Conservation (phyloP, 1,140 invertebrate species). For the Pseudomyrmex sp. region DNA sequence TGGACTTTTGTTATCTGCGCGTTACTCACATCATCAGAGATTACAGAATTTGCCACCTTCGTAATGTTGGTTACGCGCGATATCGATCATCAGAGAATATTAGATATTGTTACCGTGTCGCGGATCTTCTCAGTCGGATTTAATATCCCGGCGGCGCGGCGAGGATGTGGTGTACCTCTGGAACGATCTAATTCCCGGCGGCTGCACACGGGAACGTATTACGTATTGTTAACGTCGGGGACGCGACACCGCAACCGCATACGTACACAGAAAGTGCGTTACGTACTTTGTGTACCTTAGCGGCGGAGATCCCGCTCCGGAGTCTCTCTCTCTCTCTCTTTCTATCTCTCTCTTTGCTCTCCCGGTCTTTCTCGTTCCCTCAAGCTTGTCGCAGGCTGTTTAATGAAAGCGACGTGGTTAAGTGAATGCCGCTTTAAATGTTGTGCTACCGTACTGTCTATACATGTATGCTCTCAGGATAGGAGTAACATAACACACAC, state of each 20-base stretch:
- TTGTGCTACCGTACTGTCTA: not conserved
- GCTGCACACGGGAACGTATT: conserved; percentile 34
- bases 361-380: conserved; percentile 24
- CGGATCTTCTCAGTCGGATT: conserved; percentile 51
- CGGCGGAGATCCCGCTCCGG: not conserved
- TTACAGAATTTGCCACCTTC: not conserved
- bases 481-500: not conserved
- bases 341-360: not conserved
- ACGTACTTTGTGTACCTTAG: conserved; percentile 51
- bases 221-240: conserved; percentile 55
- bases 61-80: not conserved
- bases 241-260: conserved; percentile 46
- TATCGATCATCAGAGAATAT: conserved; percentile 34
- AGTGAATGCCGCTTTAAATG: conserved; percentile 60
- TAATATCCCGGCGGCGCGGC: conserved; percentile 51
- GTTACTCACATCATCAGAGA: too few species aligned
- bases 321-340: not conserved
- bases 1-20: too few species aligned
- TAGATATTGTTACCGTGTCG: conserved; percentile 23
- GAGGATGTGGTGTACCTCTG: conserved; percentile 13
- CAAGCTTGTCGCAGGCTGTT: conserved; percentile 24
- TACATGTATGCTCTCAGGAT: too few species aligned
- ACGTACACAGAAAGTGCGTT: conserved; percentile 56
- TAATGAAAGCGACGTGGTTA: conserved; percentile 64
- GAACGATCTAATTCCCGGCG: conserved; percentile 60